These are phyloP conservation scores for Otis tarda DNA, from an alignment of 2,113 vertebrate species.

Conservation along the genomic window DNA sequence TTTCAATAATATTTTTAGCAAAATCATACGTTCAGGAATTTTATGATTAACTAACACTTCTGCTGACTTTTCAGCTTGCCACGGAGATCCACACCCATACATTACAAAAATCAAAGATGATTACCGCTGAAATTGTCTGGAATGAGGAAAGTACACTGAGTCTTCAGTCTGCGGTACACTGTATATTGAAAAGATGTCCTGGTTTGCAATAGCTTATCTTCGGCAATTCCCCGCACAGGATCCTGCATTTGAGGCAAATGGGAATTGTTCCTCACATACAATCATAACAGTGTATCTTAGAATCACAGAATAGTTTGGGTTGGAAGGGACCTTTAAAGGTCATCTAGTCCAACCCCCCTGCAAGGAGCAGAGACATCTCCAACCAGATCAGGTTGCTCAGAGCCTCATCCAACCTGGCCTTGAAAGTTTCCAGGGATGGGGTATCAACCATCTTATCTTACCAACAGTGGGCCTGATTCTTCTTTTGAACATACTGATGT, in stretches of 20 bases:
- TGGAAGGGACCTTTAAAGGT: too few relatives aligned
- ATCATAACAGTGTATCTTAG: not conserved
- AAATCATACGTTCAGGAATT: slow-evolving; percentile 19
- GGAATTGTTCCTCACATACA: not conserved
- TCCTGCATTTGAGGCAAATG: not conserved
- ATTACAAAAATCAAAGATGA: slow-evolving; percentile 3
- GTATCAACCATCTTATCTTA: not conserved
- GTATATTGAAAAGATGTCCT: not conserved
- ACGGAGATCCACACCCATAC: not conserved
- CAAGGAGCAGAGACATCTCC: too few relatives aligned
- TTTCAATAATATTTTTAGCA: slow-evolving; percentile 21
- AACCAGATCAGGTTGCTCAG: too few relatives aligned
- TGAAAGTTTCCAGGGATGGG: too few relatives aligned
- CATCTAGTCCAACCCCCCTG: too few relatives aligned
- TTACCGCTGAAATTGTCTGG: not conserved
- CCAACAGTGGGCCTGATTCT: not conserved
- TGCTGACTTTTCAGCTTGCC: slow-evolving; percentile 17
- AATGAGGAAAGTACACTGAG: not conserved
- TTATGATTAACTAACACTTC: slow-evolving; percentile 16
- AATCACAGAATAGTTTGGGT: too few relatives aligned
- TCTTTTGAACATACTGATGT: not conserved
- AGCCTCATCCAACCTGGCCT: too few relatives aligned
- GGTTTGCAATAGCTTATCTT: not conserved
- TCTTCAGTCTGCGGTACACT: not conserved
- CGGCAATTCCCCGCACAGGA: not conserved